phyloP scores from a whole-genome alignment of 2,888 invertebrate species.

The Eledone cirrhosa region DNA sequence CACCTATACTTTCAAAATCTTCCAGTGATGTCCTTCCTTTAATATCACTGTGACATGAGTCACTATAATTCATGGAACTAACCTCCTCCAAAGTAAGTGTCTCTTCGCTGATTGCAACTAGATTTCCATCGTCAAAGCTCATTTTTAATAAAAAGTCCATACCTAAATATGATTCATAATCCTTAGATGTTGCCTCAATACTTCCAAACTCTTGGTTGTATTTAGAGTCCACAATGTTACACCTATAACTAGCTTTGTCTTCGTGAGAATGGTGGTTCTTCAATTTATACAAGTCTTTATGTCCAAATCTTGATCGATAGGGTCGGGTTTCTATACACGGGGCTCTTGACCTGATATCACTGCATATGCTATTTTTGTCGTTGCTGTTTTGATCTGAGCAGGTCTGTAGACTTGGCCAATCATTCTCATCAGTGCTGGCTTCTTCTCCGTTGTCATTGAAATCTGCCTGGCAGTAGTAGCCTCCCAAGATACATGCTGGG shows the following conservation, averaged over 20 bases:
- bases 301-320: not conserved
- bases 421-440: conserved; percentile 21
- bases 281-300: conserved; percentile 18
- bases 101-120: conserved; percentile 17
- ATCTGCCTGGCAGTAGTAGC: conserved; percentile 17
- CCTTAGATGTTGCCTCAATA: conserved; percentile 17
- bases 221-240: conserved; percentile 12
- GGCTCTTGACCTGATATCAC: not conserved
- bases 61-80: not conserved
- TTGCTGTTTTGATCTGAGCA: conserved; percentile 12
- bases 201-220: conserved; percentile 15
- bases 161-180: conserved; percentile 21
- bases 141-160: conserved; percentile 21
- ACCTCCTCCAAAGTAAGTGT: conserved; percentile 10
- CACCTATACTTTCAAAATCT: not conserved
- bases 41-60: not conserved
- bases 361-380: not conserved
- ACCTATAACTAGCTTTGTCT: conserved; percentile 12
- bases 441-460: conserved; percentile 11
- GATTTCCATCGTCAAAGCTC: conserved; percentile 21
- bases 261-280: conserved; percentile 5
- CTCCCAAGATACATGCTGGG: not conserved
- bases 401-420: conserved; percentile 12
- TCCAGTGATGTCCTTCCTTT: no score
- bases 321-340: not conserved